Percentiles rank a stretch among this genome's conserved stretches.
Evolutionary conservation across 2,888 invertebrate species (phyloP).

Genomic region (Ephialtes manifestator): DNA sequence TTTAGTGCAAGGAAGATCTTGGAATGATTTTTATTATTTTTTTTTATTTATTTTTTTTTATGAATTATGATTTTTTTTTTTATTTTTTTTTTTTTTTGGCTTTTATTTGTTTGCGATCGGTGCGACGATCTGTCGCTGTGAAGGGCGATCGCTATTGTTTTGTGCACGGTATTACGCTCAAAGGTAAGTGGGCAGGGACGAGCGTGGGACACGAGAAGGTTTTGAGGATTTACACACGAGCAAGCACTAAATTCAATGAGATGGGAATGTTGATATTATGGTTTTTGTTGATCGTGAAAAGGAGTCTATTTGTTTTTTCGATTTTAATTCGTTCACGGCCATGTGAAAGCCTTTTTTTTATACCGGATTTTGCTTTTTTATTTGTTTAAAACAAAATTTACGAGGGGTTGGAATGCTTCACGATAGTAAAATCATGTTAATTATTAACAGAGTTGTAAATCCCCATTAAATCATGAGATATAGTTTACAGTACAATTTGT

Average conservation of each 20-base stretch:
- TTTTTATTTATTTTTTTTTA: neutral
- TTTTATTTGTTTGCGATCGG: slow-evolving; percentile 13
- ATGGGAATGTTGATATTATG: neutral
- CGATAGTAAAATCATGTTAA: no score
- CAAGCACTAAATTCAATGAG: slow-evolving; percentile 27
- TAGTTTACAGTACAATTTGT: no score
- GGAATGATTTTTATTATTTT: no score
- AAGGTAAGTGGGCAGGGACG: slow-evolving; percentile 38
- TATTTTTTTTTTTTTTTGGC: neutral
- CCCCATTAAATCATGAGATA: no score
- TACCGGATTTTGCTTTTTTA: neutral
- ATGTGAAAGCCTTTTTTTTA: neutral
- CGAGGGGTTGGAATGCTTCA: neutral
- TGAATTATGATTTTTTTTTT: neutral
- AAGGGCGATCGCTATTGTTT: slow-evolving; percentile 19
- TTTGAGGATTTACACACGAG: slow-evolving; percentile 39
- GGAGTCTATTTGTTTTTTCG: neutral
- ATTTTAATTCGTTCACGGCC: neutral
- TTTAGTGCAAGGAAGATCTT: neutral
- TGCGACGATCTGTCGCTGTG: neutral
- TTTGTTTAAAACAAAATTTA: neutral
- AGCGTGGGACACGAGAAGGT: slow-evolving; percentile 30
- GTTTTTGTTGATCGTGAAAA: neutral
- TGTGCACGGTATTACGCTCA: slow-evolving; percentile 17
- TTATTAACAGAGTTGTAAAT: no score